Evolutionary conservation across 2,888 invertebrate species (phyloP).

Genomic region (Orthosia cruda): DNA sequence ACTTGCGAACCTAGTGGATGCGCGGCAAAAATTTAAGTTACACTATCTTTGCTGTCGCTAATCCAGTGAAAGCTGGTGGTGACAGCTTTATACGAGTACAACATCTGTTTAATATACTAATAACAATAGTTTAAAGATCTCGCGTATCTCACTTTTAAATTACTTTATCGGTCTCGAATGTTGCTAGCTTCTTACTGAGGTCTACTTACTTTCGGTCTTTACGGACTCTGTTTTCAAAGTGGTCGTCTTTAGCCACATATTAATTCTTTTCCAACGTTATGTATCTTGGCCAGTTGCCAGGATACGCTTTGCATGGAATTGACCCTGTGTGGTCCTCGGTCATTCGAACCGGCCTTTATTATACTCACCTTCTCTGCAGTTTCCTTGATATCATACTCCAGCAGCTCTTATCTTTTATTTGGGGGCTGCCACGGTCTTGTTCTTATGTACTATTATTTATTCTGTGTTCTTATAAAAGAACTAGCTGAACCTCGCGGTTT

Average conservation of each 20-base stretch:
- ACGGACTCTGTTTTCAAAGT: too few species aligned
- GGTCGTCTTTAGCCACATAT: not conserved
- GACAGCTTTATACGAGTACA: not conserved
- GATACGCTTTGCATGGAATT: slow-evolving; percentile 23
- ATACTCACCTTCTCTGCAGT: not conserved
- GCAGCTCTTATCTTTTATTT: not conserved
- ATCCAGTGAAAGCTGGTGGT: not conserved
- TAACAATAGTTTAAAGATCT: not conserved
- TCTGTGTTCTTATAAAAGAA: too few species aligned
- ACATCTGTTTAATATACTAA: not conserved
- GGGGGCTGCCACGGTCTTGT: not conserved
- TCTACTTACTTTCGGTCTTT: not conserved
- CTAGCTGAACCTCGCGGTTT: too few species aligned
- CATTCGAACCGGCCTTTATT: not conserved
- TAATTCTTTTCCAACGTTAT: not conserved
- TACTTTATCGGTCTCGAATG: not conserved
- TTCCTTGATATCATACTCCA: not conserved
- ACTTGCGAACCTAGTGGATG: too few species aligned
- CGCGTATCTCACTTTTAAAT: not conserved
- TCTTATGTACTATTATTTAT: too few species aligned
- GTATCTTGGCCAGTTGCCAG: slow-evolving; percentile 4
- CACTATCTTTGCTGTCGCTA: too few species aligned
- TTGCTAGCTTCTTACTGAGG: not conserved
- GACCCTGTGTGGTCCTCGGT: slow-evolving; percentile 9
- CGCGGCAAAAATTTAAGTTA: too few species aligned